Evolutionary conservation across 2,797 vertebrate genomes (phyloP), one percentile per base, ranked within the genome.

Genomic region (Trachurus trachurus): DNA sequence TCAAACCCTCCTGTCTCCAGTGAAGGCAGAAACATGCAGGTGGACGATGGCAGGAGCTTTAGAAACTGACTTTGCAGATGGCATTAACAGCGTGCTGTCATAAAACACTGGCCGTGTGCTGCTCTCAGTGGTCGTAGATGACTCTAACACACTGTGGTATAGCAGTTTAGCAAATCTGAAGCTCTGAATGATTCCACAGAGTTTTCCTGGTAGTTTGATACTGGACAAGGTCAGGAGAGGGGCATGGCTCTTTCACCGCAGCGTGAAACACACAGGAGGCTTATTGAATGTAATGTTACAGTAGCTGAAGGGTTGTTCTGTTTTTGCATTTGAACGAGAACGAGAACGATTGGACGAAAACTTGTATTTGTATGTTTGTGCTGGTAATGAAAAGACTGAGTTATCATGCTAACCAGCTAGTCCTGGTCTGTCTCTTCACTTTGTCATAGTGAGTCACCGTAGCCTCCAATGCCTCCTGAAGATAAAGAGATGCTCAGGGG

Each of bases 131-230:
- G 81, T 56, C 53, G 56, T 44, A 47, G 40, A 79, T 54, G 81
- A 39, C 63, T 54, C 11, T 15, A 71, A 71, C 52, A 57, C 72
- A 72, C 44, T 5, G 2, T 21, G 58, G 56, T 69, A 26, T 17
- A 60, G 62, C 16, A 19, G 47, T 52, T 69, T 3, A 62, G 63
- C 26, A 26, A 26, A 58, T 13, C 3, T 37, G 54, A 22, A 22
- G 21, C 21, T 62, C 34, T 84, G 54, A 91, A 58, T 80, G 82
- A 78, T 87, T 85, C 56, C 59, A 56, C 85, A 83, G 82, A 87
- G 76, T 34, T 71, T 68, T 74, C 56, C 78, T 71, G 74, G 80
- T 75, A 63, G 69, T 40, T 58, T 37, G 78, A 90, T 76, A 71
- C 76, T 45, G 44, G 78, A 75, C 54, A 37, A 58, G 73, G 74